Percentiles rank a stretch among this genome's conserved stretches.
Evolutionary conservation across 2,113 vertebrate species (phyloP).

Genomic region (Polypterus senegalus): DNA sequence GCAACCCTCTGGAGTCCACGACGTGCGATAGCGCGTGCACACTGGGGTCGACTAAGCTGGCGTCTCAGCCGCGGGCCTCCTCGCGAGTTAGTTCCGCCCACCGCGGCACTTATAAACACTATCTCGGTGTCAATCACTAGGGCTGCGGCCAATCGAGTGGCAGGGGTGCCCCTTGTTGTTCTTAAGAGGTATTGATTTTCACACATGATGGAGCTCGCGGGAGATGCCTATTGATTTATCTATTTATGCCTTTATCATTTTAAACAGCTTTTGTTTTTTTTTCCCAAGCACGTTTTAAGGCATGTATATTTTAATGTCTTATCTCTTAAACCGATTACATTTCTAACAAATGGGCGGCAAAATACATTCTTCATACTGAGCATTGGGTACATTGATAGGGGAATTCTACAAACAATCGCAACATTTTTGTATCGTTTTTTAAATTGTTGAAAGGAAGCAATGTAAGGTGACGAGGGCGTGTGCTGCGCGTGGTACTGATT

Average conservation of each 20-base stretch:
- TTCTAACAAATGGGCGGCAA: background rate
- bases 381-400: too few relatives aligned
- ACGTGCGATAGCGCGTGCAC: too few relatives aligned
- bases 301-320: background rate
- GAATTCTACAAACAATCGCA: too few relatives aligned
- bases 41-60: too few relatives aligned
- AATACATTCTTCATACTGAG: too few relatives aligned
- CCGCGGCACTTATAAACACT: conserved; percentile 10
- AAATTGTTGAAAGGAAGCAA: too few relatives aligned
- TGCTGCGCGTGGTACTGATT: too few relatives aligned
- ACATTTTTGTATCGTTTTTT: too few relatives aligned
- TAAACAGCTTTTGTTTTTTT: conserved; percentile 10
- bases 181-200: conserved; percentile 12
- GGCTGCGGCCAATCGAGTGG: conserved; percentile 8
- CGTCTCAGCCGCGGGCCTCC: too few relatives aligned
- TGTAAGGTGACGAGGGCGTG: too few relatives aligned
- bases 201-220: conserved; percentile 21
- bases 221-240: conserved; percentile 21
- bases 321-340: background rate
- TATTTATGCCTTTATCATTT: conserved; percentile 13
- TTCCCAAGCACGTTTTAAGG: conserved; percentile 2
- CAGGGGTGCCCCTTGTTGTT: conserved; percentile 15
- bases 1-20: too few relatives aligned
- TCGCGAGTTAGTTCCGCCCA: background rate
- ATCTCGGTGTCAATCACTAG: conserved; percentile 13